A percentile compares a stretch with the other conserved stretches of the same genome.
These are phyloP conservation scores for Ornithoptera alexandrae DNA, from an alignment of 2,888 invertebrate genomes.

Conservation along the genomic window DNA sequence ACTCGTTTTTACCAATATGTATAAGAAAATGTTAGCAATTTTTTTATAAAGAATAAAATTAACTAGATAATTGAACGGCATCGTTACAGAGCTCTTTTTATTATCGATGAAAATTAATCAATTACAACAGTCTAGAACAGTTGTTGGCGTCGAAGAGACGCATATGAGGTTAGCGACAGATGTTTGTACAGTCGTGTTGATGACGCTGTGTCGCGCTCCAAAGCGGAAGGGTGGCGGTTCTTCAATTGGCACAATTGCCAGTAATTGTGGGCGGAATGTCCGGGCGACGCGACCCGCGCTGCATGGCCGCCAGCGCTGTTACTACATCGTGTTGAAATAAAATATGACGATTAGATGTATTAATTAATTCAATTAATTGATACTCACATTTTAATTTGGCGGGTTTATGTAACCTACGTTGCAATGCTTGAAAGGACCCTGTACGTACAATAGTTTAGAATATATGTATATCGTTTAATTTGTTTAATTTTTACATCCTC, in stretches of 20 bases:
- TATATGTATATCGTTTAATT: no score
- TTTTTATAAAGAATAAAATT: no score
- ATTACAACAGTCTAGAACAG: constrained; percentile 12
- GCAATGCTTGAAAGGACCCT: no score
- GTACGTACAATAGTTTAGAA: no score
- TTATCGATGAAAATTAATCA: constrained; percentile 19
- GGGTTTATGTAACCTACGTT: no score
- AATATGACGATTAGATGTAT: constrained; percentile 12
- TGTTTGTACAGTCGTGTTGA: constrained; percentile 49
- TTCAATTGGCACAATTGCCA: constrained; percentile 79
- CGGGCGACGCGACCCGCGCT: constrained; percentile 56
- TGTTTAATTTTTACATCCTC: no score
- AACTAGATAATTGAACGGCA: no score
- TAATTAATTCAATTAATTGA: constrained; percentile 22
- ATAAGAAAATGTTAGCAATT: no score
- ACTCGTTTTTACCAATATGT: no score
- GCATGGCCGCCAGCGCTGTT: constrained; percentile 37
- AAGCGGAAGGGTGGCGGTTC: constrained; percentile 76
- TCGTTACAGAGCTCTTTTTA: no score
- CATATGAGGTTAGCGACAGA: constrained; percentile 54
- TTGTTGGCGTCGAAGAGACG: constrained; percentile 32
- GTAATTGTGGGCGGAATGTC: constrained; percentile 78
- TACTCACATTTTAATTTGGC: constrained; percentile 17
- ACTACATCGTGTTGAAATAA: constrained; percentile 29
- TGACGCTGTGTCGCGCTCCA: constrained; percentile 48